Evolutionary conservation across 2,113 vertebrate genomes (phyloP).

Genomic region (Bos javanicus): DNA sequence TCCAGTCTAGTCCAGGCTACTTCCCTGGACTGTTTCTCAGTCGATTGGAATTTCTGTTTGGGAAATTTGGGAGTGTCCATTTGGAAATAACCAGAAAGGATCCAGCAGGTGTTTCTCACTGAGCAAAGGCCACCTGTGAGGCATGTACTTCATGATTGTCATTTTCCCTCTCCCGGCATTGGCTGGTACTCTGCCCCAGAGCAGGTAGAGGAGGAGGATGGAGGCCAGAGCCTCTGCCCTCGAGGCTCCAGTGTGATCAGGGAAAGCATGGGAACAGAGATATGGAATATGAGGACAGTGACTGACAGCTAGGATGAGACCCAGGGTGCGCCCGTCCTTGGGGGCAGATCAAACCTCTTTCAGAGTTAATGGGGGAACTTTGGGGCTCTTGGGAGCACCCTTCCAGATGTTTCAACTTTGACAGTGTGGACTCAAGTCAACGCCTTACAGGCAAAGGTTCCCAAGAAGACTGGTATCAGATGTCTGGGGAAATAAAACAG

Average conservation of each 20-base stretch:
- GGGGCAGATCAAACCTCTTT: neutral
- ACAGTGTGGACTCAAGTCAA: neutral
- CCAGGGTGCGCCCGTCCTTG: fast-evolving
- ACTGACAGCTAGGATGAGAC: neutral
- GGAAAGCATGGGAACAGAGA: neutral
- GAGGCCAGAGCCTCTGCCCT: no score
- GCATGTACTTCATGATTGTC: fast-evolving
- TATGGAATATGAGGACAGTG: fast-evolving
- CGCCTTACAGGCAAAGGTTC: neutral
- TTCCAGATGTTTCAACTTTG: neutral
- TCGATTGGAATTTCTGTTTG: neutral
- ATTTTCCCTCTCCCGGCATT: fast-evolving
- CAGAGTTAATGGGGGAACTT: neutral
- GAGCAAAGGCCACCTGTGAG: neutral
- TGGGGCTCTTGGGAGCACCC: neutral
- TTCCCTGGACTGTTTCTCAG: neutral
- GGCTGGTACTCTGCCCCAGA: neutral
- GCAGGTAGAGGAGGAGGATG: neutral
- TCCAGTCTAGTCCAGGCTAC: no score
- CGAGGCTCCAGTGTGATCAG: neutral
- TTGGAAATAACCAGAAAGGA: neutral
- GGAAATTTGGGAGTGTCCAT: neutral
- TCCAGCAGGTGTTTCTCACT: neutral
- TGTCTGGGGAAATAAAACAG: neutral
- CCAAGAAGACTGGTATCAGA: neutral